Evolutionary conservation across 2,888 invertebrate species (phyloP).

Genomic region (Acanthosepion lycidas): DNA sequence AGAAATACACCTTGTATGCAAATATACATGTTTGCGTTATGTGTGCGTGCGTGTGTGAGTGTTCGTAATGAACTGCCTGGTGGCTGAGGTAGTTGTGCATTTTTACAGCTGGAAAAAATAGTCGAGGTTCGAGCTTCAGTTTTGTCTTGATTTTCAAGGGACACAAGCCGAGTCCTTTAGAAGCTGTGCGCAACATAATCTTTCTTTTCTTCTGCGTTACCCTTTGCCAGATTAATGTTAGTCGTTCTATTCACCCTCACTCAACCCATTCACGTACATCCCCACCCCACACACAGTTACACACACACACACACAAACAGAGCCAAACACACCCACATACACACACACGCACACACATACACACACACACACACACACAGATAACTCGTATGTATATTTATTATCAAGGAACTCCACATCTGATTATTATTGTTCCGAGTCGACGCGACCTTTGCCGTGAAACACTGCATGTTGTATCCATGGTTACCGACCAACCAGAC

Average conservation of each 20-base stretch:
- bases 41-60: background rate
- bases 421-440: conserved; percentile 12
- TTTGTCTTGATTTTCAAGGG: too few relatives aligned
- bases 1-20: background rate
- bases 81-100: too few relatives aligned
- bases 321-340: background rate
- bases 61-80: background rate
- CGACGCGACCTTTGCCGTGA: conserved; percentile 11
- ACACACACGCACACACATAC: background rate
- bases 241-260: background rate
- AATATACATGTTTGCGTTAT: background rate
- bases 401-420: background rate
- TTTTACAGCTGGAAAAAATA: too few relatives aligned
- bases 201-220: too few relatives aligned
- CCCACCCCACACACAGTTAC: background rate
- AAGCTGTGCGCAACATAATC: too few relatives aligned
- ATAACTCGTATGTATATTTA: background rate
- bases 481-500: background rate
- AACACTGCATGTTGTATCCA: conserved; percentile 33
- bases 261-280: background rate
- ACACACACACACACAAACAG: background rate
- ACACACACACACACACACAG: background rate
- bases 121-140: too few relatives aligned
- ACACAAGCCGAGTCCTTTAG: too few relatives aligned
- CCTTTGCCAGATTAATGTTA: too few relatives aligned